These are phyloP conservation scores for Eristalis tenax DNA, from an alignment of 2,888 invertebrate species.

Conservation along the genomic window DNA sequence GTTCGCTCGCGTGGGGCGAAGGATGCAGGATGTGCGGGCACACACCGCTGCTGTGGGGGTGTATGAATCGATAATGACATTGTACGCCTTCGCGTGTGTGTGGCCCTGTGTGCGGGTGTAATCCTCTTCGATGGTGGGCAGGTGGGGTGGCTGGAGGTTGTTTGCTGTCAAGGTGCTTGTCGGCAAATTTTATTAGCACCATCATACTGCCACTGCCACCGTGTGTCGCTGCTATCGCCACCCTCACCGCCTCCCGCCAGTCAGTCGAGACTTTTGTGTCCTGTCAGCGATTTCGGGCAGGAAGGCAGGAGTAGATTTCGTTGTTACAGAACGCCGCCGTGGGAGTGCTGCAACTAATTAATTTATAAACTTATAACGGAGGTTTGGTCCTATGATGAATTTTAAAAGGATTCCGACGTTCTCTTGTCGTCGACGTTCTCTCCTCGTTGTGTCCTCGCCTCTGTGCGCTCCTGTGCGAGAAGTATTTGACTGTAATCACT, in stretches of 20 bases:
- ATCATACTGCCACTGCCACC: not conserved
- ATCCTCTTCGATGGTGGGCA: slow-evolving; percentile 23
- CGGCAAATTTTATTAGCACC: slow-evolving; percentile 47
- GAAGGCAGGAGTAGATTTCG: slow-evolving; percentile 36
- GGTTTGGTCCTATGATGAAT: slow-evolving; percentile 37
- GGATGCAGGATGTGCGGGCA: not conserved
- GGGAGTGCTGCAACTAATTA: slow-evolving; percentile 49
- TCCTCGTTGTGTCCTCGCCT: not conserved
- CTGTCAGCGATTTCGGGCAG: slow-evolving; percentile 5
- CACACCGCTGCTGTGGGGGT: slow-evolving; percentile 1
- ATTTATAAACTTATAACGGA: slow-evolving; percentile 51
- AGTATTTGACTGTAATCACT: slow-evolving; percentile 27
- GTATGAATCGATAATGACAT: slow-evolving; percentile 58
- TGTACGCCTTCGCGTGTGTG: not conserved
- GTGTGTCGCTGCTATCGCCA: not conserved
- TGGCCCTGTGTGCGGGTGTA: slow-evolving; percentile 8
- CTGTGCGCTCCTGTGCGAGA: not conserved
- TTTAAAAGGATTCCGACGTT: slow-evolving; percentile 53
- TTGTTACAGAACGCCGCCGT: slow-evolving; percentile 29
- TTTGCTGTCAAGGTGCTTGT: slow-evolving; percentile 32
- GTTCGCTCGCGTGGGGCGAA: not conserved
- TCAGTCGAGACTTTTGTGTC: not conserved
- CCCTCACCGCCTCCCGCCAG: not conserved
- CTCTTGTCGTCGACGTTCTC: slow-evolving; percentile 15
- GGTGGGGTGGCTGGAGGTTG: not conserved